Conservation (phyloP, 2,113 vertebrate genomes). For the Eonycteris spelaea region DNA sequence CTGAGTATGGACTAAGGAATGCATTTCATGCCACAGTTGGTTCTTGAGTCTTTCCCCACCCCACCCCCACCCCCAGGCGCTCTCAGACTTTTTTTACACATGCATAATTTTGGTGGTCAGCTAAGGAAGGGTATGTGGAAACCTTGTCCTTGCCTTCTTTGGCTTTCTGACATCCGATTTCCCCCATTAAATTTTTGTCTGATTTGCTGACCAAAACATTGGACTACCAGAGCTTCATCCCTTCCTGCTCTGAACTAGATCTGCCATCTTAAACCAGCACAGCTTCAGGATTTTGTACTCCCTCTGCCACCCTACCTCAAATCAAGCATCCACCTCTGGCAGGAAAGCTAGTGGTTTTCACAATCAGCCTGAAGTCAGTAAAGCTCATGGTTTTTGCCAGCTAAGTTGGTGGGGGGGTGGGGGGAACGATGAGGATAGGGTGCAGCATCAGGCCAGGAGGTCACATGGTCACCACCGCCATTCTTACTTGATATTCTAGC, state of each 20-base stretch:
- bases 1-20: background rate
- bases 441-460: background rate
- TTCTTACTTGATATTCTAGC: background rate
- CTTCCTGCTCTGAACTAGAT: background rate
- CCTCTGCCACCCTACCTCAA: background rate
- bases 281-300: background rate
- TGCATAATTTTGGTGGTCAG: background rate
- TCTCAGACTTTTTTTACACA: background rate
- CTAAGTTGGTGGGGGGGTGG: background rate
- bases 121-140: background rate
- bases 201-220: background rate
- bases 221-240: background rate
- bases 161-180: background rate
- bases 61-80: too few relatives aligned
- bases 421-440: background rate
- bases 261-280: background rate
- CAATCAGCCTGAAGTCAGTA: background rate
- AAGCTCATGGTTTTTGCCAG: background rate
- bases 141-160: background rate
- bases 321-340: background rate
- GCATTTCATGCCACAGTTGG: background rate
- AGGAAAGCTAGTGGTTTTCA: background rate
- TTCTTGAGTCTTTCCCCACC: background rate
- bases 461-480: background rate
- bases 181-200: background rate